These are phyloP conservation scores for Grammomys surdaster DNA, from an alignment of 2,113 vertebrate species.

Conservation along the genomic window DNA sequence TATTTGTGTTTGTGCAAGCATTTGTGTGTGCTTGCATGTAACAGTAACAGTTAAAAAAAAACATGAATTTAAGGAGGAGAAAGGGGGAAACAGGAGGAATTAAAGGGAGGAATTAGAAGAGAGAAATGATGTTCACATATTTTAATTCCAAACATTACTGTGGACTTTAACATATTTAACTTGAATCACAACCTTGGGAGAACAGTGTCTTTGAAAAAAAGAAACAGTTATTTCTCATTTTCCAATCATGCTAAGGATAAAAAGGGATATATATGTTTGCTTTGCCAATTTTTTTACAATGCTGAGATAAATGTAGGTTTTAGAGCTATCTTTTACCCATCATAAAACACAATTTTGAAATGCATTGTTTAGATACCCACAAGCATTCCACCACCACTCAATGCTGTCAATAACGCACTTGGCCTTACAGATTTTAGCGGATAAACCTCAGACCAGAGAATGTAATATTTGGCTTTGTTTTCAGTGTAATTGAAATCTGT, in stretches of 20 bases:
- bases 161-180: not conserved
- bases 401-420: not conserved
- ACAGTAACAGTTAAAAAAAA: too few relatives aligned
- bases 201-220: not conserved
- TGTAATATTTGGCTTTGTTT: accelerated
- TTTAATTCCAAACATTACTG: not conserved
- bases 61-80: not conserved
- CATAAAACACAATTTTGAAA: not conserved
- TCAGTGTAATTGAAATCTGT: too few relatives aligned
- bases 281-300: not conserved
- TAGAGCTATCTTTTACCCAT: not conserved
- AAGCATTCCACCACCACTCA: not conserved
- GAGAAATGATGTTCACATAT: too few relatives aligned
- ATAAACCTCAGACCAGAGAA: accelerated
- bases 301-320: not conserved
- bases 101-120: not conserved
- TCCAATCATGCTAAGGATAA: not conserved
- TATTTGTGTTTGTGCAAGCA: not conserved
- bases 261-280: not conserved
- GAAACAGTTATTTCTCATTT: not conserved
- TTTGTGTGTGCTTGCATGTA: not conserved
- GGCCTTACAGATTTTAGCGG: accelerated
- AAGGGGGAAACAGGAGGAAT: not conserved
- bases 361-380: not conserved
- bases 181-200: not conserved